phyloP scores from a whole-genome alignment of 2,113 vertebrate genomes.

The Guaruba guarouba region DNA sequence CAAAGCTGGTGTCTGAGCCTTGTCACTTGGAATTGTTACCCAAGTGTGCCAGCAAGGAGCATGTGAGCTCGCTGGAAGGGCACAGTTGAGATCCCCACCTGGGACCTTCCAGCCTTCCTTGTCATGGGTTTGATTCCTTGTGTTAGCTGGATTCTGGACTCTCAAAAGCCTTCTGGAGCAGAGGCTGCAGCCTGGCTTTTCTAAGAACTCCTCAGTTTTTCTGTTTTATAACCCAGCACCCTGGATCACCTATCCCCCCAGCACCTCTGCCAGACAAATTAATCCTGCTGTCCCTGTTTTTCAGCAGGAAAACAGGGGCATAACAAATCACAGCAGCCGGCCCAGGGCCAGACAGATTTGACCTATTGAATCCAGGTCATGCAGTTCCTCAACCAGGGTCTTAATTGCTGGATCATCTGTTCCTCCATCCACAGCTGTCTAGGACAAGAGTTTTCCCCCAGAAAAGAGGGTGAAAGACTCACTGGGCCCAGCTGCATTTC shows the following conservation, averaged over 20 bases:
- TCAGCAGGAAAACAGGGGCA: not conserved
- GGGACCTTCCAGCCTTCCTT: not conserved
- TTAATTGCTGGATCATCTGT: conserved; percentile 38
- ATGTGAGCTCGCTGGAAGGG: not conserved
- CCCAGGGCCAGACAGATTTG: conserved; percentile 24
- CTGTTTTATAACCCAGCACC: not conserved
- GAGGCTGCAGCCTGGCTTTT: not conserved
- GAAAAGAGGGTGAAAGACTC: conserved; percentile 5
- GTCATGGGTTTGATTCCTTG: not conserved
- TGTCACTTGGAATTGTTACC: not conserved
- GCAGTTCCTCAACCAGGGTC: not conserved
- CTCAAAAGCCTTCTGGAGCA: not conserved
- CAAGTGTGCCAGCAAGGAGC: not conserved
- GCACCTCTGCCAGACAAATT: not conserved
- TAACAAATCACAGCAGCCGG: conserved; percentile 17
- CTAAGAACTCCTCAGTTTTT: not conserved
- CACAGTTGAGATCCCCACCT: not conserved
- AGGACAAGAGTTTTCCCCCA: conserved; percentile 22
- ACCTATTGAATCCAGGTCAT: conserved; percentile 34
- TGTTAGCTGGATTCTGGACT: not conserved
- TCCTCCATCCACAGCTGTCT: conserved; percentile 26
- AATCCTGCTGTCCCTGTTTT: not conserved
- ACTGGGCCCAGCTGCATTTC: conserved; percentile 16
- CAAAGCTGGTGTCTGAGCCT: not conserved
- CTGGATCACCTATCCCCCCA: not conserved